Conservation (phyloP, 2,113 vertebrate genomes). For the Thamnophis sirtalis region DNA sequence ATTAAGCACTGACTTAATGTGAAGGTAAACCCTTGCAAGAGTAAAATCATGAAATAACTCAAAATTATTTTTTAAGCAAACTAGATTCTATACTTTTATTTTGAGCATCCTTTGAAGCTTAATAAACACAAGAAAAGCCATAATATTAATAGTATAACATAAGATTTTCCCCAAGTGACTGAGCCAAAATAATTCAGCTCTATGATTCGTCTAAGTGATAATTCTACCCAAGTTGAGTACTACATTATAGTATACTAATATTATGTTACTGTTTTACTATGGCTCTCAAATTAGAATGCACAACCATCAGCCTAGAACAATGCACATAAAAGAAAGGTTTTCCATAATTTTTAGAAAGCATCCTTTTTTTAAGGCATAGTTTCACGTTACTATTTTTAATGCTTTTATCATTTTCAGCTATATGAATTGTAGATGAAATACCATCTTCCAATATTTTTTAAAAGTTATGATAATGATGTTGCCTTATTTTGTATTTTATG, state of each 20-base stretch:
- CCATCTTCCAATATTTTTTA: neutral
- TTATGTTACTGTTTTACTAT: neutral
- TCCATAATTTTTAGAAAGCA: neutral
- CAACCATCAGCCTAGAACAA: neutral
- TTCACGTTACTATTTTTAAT: neutral
- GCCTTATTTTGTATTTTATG: neutral
- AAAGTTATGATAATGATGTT: neutral
- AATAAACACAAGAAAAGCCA: neutral
- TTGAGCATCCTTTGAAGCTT: neutral
- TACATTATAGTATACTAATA: neutral
- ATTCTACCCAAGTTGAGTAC: neutral
- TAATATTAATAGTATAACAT: neutral
- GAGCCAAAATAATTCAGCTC: neutral
- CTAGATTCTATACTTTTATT: slow-evolving; percentile 3
- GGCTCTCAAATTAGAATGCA: neutral
- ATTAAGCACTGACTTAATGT: neutral
- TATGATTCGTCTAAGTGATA: neutral
- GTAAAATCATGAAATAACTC: neutral
- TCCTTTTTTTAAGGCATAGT: neutral
- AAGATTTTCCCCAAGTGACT: neutral
- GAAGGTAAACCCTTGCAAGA: neutral
- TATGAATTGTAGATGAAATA: neutral
- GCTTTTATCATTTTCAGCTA: neutral
- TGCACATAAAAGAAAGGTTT: neutral
- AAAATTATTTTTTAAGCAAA: neutral